Percentiles rank a stretch among this genome's conserved stretches.
These are phyloP conservation scores for Arrhamphus sclerolepis DNA, from an alignment of 2,797 vertebrate species.

Conservation along the genomic window DNA sequence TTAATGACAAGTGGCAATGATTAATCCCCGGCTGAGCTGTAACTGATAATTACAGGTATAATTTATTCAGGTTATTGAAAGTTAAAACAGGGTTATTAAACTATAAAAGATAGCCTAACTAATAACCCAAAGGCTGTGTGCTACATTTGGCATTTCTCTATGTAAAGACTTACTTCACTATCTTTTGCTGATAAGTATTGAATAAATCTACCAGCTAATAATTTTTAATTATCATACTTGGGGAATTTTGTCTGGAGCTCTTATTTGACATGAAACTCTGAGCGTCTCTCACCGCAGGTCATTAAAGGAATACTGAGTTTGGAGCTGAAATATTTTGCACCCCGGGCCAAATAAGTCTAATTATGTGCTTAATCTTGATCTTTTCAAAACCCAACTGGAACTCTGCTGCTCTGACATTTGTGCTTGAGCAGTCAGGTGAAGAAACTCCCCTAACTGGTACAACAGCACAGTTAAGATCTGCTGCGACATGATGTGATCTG, in stretches of 20 bases:
- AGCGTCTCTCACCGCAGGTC: background rate
- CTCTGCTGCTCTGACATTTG: no score
- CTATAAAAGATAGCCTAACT: background rate
- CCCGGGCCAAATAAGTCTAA: background rate
- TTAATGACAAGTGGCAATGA: background rate
- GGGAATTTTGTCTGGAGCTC: background rate
- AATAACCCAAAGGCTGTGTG: background rate
- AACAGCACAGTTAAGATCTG: background rate
- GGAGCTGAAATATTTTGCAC: no score
- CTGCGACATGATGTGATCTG: background rate
- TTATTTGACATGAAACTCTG: background rate
- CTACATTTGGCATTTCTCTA: background rate
- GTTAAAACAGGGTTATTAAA: background rate
- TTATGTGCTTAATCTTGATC: constrained; percentile 1
- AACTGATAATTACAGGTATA: background rate
- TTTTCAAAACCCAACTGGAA: background rate
- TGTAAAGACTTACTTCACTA: constrained; percentile 5
- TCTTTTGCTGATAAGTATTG: background rate
- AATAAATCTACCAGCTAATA: background rate
- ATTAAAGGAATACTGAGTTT: background rate
- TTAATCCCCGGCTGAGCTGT: background rate
- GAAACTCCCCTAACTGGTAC: constrained; percentile 41
- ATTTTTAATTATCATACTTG: background rate
- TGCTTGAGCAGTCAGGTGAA: background rate
- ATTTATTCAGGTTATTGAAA: background rate